A percentile compares a stretch with the other conserved stretches of the same genome.
phyloP scores from a whole-genome alignment of 2,113 vertebrate genomes.

The Cyprinodon brontotheroides region DNA sequence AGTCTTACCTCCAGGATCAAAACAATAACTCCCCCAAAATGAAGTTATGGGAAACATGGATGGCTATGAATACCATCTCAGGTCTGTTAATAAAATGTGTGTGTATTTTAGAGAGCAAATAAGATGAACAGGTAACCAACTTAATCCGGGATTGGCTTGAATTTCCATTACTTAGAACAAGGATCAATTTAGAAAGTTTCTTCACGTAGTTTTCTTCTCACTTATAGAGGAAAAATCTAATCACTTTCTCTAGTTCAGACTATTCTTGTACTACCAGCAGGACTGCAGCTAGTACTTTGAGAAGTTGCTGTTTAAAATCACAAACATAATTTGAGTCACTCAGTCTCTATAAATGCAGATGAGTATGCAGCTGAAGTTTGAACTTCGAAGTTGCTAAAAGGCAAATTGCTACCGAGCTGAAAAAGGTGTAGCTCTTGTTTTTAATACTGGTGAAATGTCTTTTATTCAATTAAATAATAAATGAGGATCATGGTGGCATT shows the following conservation, averaged over 20 bases:
- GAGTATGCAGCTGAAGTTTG: slow-evolving; percentile 43
- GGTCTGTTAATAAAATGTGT: not conserved
- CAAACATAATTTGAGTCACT: slow-evolving; percentile 40
- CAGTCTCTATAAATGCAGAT: slow-evolving; percentile 13
- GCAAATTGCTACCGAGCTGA: slow-evolving; percentile 57
- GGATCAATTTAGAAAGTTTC: slow-evolving; percentile 71
- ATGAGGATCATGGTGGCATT: slow-evolving; percentile 31
- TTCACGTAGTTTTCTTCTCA: slow-evolving; percentile 53
- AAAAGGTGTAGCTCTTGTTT: slow-evolving; percentile 53
- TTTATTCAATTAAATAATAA: slow-evolving; percentile 57
- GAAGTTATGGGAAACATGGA: not conserved
- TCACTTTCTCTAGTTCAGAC: slow-evolving; percentile 56
- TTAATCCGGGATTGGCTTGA: slow-evolving; percentile 48
- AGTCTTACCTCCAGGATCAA: slow-evolving; percentile 13
- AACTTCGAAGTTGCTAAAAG: slow-evolving; percentile 52
- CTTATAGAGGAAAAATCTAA: slow-evolving; percentile 51
- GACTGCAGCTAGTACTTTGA: slow-evolving; percentile 41
- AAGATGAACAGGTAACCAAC: slow-evolving; percentile 20
- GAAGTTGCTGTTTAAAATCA: slow-evolving; percentile 46
- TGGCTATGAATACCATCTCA: not conserved
- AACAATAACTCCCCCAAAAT: slow-evolving; percentile 9
- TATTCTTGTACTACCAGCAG: slow-evolving; percentile 44
- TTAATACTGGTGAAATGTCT: slow-evolving; percentile 63
- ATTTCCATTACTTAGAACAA: slow-evolving; percentile 64
- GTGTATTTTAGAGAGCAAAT: not conserved